Conservation (phyloP, 2,888 invertebrate species). For the Trissolcus japonicus region DNA sequence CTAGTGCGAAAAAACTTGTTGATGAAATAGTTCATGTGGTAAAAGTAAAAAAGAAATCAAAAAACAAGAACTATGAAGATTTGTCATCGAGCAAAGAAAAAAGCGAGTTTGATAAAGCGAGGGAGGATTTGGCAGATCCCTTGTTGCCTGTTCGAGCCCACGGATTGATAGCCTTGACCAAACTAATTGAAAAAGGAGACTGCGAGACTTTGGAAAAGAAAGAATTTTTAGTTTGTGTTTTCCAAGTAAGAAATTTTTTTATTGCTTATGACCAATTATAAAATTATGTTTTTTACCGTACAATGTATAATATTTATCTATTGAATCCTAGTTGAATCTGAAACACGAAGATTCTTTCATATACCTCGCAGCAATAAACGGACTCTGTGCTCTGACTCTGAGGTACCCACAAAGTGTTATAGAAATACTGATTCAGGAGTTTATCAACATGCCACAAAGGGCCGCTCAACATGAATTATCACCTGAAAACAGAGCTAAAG, state of each 20-base stretch:
- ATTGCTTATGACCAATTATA: background rate
- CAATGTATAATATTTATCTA: conserved; percentile 4
- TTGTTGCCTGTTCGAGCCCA: conserved; percentile 89
- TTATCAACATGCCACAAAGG: conserved; percentile 74
- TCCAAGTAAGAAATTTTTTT: conserved; percentile 78
- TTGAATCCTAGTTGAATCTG: conserved; percentile 80
- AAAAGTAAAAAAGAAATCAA: conserved; percentile 64
- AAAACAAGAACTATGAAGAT: conserved; percentile 64
- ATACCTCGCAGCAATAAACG: conserved; percentile 87
- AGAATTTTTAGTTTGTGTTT: conserved; percentile 82
- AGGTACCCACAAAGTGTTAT: conserved; percentile 83
- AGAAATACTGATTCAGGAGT: conserved; percentile 83
- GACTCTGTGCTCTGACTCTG: conserved; percentile 83
- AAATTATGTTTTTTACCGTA: background rate
- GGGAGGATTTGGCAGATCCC: conserved; percentile 83
- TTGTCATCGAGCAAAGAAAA: conserved; percentile 63
- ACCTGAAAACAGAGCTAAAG: conserved; percentile 83
- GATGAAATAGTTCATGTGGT: conserved; percentile 70
- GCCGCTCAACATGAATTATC: conserved; percentile 75
- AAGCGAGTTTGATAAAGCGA: conserved; percentile 80
- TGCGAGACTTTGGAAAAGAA: conserved; percentile 81
- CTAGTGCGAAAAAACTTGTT: conserved; percentile 61
- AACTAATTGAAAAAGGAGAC: conserved; percentile 83
- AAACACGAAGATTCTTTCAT: conserved; percentile 88
- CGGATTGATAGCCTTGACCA: conserved; percentile 84